These are phyloP conservation scores for Cancer borealis DNA, from an alignment of 2,888 invertebrate species.

Conservation along the genomic window DNA sequence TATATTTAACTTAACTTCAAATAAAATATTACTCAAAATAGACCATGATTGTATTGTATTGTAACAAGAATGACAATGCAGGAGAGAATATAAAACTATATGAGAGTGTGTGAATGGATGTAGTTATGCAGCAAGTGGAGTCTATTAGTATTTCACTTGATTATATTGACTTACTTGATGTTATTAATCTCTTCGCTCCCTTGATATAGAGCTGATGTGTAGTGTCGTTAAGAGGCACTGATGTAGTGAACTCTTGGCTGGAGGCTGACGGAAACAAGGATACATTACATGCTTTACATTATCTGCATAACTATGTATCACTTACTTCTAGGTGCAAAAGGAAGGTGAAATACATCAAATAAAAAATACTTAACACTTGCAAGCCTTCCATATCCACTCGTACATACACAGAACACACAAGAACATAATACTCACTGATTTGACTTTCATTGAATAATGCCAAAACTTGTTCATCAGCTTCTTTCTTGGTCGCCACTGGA, in stretches of 20 bases:
- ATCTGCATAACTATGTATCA: neutral
- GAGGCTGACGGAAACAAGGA: neutral
- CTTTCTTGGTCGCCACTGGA: neutral
- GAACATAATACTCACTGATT: neutral
- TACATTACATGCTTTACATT: neutral
- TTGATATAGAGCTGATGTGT: no score
- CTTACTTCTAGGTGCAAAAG: neutral
- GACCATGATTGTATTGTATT: no score
- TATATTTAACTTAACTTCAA: no score
- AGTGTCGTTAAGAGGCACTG: neutral
- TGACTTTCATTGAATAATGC: neutral
- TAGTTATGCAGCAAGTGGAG: no score
- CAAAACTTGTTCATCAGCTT: constrained; percentile 18
- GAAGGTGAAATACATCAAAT: neutral
- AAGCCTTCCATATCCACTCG: no score
- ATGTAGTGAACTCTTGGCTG: neutral
- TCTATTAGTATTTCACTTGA: no score
- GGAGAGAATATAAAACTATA: no score
- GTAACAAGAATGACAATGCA: no score
- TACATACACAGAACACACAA: neutral
- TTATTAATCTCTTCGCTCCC: no score
- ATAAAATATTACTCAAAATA: no score
- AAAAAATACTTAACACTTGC: neutral
- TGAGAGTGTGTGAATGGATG: no score
- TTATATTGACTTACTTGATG: no score